phyloP scores from a whole-genome alignment of 1,140 invertebrate genomes.

The Gryllus bimaculatus region DNA sequence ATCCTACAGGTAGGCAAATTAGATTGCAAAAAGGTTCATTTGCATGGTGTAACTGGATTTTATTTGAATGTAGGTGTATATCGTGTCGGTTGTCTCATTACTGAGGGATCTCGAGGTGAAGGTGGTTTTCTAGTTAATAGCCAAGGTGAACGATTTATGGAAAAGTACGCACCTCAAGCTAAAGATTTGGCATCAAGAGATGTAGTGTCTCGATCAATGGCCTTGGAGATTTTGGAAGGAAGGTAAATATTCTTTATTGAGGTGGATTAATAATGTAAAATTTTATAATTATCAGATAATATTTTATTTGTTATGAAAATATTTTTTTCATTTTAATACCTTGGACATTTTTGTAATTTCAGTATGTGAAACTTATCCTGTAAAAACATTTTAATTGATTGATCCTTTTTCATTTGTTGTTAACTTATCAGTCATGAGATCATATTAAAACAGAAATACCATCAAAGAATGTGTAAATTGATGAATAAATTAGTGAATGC shows the following conservation, averaged over 20 bases:
- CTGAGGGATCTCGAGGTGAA: slow-evolving; percentile 70
- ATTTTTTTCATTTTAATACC: too few relatives aligned
- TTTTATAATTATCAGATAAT: too few relatives aligned
- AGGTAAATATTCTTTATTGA: slow-evolving; percentile 30
- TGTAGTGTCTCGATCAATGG: slow-evolving; percentile 74
- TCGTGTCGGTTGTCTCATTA: slow-evolving; percentile 76
- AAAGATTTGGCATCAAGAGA: slow-evolving; percentile 81
- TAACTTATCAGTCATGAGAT: too few relatives aligned
- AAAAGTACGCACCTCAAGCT: slow-evolving; percentile 73
- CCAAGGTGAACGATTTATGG: slow-evolving; percentile 79
- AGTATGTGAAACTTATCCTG: too few relatives aligned
- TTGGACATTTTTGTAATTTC: too few relatives aligned
- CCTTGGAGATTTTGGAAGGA: slow-evolving; percentile 75
- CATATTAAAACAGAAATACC: too few relatives aligned
- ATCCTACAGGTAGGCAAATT: slow-evolving; percentile 58
- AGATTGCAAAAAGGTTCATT: not conserved
- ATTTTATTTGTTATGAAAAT: too few relatives aligned
- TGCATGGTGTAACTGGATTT: not conserved
- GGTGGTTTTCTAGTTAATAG: slow-evolving; percentile 73
- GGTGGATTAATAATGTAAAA: too few relatives aligned
- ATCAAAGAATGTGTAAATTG: too few relatives aligned
- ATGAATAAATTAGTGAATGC: too few relatives aligned
- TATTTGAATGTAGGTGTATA: slow-evolving; percentile 50
- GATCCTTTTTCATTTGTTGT: too few relatives aligned
- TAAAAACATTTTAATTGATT: too few relatives aligned